These are phyloP conservation scores for Enteromius treurensis DNA, from an alignment of 2,797 vertebrate genomes.

Conservation along the genomic window DNA sequence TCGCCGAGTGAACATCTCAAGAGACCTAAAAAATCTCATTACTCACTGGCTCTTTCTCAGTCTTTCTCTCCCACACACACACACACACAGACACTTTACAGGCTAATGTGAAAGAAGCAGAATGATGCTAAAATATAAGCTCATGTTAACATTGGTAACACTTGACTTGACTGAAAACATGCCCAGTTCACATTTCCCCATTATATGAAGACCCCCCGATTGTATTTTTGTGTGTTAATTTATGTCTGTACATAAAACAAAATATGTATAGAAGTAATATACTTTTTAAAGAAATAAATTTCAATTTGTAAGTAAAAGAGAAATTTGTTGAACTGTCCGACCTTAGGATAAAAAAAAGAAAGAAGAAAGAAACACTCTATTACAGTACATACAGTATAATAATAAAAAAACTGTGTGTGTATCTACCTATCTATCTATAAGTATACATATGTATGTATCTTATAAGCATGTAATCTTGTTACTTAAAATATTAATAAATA, in stretches of 20 bases:
- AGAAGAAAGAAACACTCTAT: too few species aligned
- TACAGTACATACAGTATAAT: background rate
- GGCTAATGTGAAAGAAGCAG: background rate
- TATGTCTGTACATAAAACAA: background rate
- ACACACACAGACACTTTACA: conserved; percentile 39
- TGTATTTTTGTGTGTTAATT: background rate
- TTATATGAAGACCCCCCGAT: background rate
- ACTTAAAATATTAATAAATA: too few species aligned
- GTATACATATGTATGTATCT: too few species aligned
- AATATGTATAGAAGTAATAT: background rate
- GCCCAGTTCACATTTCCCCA: background rate
- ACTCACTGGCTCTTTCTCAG: conserved; percentile 56
- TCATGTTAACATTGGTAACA: background rate
- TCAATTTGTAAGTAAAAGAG: background rate
- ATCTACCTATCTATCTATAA: too few species aligned
- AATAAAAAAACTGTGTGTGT: background rate
- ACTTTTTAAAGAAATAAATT: background rate
- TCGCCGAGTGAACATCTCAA: conserved; percentile 56
- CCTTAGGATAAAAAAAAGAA: too few species aligned
- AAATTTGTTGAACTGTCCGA: too few species aligned
- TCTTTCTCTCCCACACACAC: conserved; percentile 30
- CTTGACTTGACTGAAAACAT: conserved; percentile 2
- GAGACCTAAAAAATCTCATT: conserved; percentile 61
- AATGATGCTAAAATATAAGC: background rate
- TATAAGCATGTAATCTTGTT: too few species aligned